Base-by-base conservation (phyloP, 2,113 vertebrate species). In the Henicopernis longicauda region DNA sequence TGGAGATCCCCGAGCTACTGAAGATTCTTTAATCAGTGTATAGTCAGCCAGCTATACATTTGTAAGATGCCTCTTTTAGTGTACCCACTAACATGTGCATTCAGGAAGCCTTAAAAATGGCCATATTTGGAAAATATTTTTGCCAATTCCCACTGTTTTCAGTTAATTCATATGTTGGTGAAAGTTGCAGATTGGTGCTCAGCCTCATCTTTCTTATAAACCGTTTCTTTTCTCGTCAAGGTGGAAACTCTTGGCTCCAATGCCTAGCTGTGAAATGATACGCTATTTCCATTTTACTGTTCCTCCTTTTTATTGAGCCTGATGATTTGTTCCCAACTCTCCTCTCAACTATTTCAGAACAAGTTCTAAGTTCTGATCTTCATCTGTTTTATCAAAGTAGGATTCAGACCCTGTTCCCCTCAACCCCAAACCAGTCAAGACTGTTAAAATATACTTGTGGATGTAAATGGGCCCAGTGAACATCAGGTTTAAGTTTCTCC, bases 231-330 rank as follows among this genome's bases (percentile, higher is more conserved):
- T 88, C 70, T 52, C 6, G 25, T 50, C 47, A 45, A 40, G 6
- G n/a, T 52, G 52, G 40, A n/a, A 27, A 23, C 32, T 89, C 54
- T 69, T 77, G 27, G 21, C 20, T 86, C 7, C 18, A 29, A 0
- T 50, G n/a, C 26, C 34, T 38, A 78, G 42, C 12, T 93, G 25
- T 63, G 45, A 55, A 86, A 63, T 38, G 9, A 36, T 27, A 34
- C 0, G 2, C 16, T 70, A 6, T 52, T 86, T 89, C 47, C 23
- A 25, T 65, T 90, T 71, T 63, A 16, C 26, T 0, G 0, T 62
- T 78, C 8, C 2, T 67, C 6, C 67, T 82, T 82, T 31, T 34
- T 31, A n/a, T 58, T 31, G 23, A 85, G 16, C 6, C 8, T 20
- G 18, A n/a, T 47, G 3, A 36, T 63, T 79, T 58, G 11, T 27